Evolutionary conservation across 2,888 invertebrate species (phyloP), one percentile per base, ranked within the genome.

Genomic region (Steinernema scapterisci): DNA sequence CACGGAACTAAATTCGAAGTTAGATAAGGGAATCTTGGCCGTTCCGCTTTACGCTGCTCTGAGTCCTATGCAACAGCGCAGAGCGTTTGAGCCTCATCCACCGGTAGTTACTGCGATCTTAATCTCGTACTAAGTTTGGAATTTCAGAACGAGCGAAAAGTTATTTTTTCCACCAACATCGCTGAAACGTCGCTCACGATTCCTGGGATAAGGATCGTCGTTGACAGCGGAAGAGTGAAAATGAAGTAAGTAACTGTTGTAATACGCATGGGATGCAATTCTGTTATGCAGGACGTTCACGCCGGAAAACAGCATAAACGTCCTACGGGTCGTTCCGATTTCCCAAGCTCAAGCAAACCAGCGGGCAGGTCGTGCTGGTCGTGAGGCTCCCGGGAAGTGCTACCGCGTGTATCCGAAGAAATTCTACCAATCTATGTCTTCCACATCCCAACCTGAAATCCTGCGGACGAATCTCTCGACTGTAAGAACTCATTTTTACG

Each of bases 151-250:
- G 91, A 91, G 0, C 90, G 97, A 25, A 97, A 97, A 89, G 92
- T 97, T 44, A 92, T 99, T 0, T 90, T 97, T 11, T 93, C 97
- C 0, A 97, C 97, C 0, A 97, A 99, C 88, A 93, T 99, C 73
- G 97, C 97, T 0, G 97, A 99, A 89, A 95, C 97, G 0, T 96
- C 96, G 0, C 92, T 99, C n/a, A 97, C 97, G 0, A 95, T 97
- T 84, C 92, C 93, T 2, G 95, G 95, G 25, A 92, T 99, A 78
- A 92, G 92, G 31, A 94, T 95, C 88, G 94, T 87, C 11, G 80
- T 88, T 70, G 88, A 88, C 74, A 82, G 81, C 3, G 88, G 88
- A 27, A 86, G 86, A 78, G 84, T 87, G 1, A 88, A 88, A 70
- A 80, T 78, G 44, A 84, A 82, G 86, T 86, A 52, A 52, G 75